Evolutionary conservation across 1,140 invertebrate genomes (phyloP).

Genomic region (Wasmannia auropunctata): DNA sequence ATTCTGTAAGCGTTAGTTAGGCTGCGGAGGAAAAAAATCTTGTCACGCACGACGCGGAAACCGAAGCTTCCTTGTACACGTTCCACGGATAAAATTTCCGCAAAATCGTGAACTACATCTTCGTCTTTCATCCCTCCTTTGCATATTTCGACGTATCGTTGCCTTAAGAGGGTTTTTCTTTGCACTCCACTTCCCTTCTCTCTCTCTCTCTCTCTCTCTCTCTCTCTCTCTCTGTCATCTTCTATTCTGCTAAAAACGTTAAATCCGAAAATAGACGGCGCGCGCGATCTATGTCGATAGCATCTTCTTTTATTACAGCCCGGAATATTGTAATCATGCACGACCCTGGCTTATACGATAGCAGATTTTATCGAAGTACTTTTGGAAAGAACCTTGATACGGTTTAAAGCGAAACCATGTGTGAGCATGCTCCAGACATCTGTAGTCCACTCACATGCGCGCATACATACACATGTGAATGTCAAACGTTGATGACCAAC

Average conservation of each 20-base stretch:
- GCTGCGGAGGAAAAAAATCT: background rate
- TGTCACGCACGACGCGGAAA: background rate
- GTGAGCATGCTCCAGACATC: constrained; percentile 9
- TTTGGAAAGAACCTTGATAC: constrained; percentile 10
- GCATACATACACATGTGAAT: background rate
- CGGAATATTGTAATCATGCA: constrained; percentile 35
- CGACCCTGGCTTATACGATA: constrained; percentile 17
- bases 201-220: background rate
- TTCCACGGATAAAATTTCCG: background rate
- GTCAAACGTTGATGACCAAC: background rate
- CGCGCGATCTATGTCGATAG: background rate
- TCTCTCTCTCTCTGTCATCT: background rate
- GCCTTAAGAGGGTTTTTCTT: background rate
- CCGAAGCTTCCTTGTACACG: background rate
- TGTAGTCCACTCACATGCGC: background rate
- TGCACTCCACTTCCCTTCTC: background rate
- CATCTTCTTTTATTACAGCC: constrained; percentile 40
- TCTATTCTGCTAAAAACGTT: background rate
- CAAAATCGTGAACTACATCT: background rate
- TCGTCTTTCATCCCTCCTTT: constrained; percentile 16
- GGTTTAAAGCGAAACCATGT: constrained; percentile 6
- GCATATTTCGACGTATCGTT: background rate
- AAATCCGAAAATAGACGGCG: constrained; percentile 21
- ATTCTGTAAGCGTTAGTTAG: background rate
- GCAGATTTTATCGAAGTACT: constrained; percentile 31